phyloP scores from a whole-genome alignment of 2,797 vertebrate species.

The Acestrorhynchus altus region DNA sequence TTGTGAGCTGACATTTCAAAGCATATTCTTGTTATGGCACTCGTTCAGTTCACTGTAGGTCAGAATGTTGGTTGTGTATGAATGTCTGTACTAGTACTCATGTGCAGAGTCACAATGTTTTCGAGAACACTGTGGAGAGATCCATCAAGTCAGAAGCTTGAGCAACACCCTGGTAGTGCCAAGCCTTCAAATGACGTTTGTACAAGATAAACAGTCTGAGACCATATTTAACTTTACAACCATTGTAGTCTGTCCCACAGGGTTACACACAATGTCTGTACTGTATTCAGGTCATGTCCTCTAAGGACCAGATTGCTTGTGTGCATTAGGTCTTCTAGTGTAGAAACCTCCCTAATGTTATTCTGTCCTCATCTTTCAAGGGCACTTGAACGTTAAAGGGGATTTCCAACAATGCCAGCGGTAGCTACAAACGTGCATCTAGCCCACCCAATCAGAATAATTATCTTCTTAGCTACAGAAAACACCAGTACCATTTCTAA shows the following conservation, averaged over 20 bases:
- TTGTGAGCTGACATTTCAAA: constrained; percentile 34
- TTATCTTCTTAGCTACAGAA: too few relatives aligned
- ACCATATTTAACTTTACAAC: not conserved
- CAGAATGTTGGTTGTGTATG: not conserved
- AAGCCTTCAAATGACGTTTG: not conserved
- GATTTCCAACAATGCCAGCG: too few relatives aligned
- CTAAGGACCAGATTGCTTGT: not conserved
- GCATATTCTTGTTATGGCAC: not conserved
- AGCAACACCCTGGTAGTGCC: not conserved
- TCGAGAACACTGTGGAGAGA: not conserved
- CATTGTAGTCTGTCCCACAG: too few relatives aligned
- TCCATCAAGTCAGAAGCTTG: not conserved
- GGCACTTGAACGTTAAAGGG: too few relatives aligned
- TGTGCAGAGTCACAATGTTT: not conserved
- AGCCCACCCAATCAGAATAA: too few relatives aligned
- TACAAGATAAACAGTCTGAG: not conserved
- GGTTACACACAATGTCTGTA: not conserved
- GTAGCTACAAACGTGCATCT: too few relatives aligned
- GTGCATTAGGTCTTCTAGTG: not conserved
- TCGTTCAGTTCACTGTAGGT: not conserved
- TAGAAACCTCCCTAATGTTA: not conserved
- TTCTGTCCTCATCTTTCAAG: constrained; percentile 6
- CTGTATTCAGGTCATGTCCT: not conserved
- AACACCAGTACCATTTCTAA: too few relatives aligned
- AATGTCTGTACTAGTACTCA: not conserved